phyloP scores from a whole-genome alignment of 2,888 invertebrate species.

The Tipula vernalis region DNA sequence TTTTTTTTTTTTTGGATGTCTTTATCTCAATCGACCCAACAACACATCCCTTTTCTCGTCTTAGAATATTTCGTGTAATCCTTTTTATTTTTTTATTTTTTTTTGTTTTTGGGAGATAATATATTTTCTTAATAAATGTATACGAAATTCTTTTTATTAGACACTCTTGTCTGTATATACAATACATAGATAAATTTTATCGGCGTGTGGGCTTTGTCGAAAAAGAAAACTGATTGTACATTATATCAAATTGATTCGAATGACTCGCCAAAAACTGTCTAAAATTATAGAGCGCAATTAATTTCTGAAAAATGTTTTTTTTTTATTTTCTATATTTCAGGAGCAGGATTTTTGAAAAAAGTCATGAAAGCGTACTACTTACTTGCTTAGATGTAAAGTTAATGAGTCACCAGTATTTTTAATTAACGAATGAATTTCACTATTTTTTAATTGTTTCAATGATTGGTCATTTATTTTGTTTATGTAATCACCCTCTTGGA shows the following conservation, averaged over 20 bases:
- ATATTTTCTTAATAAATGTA: background rate
- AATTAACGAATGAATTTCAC: constrained; percentile 60
- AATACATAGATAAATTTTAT: no score
- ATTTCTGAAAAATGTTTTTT: background rate
- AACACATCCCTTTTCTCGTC: background rate
- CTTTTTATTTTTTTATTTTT: background rate
- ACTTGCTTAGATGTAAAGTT: constrained; percentile 59
- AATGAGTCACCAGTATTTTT: constrained; percentile 55
- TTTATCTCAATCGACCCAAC: background rate
- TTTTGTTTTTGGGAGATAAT: background rate
- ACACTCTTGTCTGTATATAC: background rate
- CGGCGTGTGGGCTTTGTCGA: background rate
- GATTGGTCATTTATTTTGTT: constrained; percentile 63
- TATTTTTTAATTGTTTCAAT: constrained; percentile 53
- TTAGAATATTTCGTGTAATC: background rate
- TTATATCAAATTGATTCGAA: background rate
- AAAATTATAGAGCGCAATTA: background rate
- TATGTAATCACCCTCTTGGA: constrained; percentile 70
- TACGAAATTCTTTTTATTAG: background rate
- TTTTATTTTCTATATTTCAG: background rate
- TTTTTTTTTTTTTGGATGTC: background rate
- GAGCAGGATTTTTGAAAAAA: background rate
- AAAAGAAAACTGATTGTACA: background rate
- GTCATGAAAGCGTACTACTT: constrained; percentile 31
- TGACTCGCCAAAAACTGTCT: background rate